These are phyloP conservation scores for Cryptoblepharus egeriae DNA, from an alignment of 2,797 vertebrate genomes.

Conservation along the genomic window DNA sequence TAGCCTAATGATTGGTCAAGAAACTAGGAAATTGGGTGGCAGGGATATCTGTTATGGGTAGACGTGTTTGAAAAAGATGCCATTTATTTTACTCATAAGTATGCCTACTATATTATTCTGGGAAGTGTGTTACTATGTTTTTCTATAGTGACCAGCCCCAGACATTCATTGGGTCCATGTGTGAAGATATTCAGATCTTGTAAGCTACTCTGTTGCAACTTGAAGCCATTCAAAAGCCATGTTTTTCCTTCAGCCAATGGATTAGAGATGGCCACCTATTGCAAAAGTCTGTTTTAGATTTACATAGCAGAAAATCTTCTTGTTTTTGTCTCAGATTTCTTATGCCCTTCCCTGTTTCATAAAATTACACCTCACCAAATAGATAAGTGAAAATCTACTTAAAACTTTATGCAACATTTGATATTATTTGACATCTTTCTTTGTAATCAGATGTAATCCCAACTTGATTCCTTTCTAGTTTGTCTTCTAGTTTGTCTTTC, in stretches of 20 bases:
- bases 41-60: too few species aligned
- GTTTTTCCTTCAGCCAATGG: not conserved
- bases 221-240: not conserved
- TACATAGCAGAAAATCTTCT: not conserved
- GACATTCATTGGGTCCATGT: not conserved
- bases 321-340: not conserved
- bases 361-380: not conserved
- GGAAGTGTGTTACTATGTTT: not conserved
- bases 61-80: too few species aligned
- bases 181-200: not conserved
- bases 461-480: slow-evolving; percentile 9
- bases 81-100: too few species aligned
- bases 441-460: not conserved
- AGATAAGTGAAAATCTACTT: not conserved
- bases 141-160: not conserved
- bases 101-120: too few species aligned
- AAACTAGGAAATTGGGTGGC: too few species aligned
- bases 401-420: not conserved
- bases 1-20: too few species aligned
- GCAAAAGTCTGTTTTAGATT: not conserved
- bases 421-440: not conserved
- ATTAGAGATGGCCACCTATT: not conserved
- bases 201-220: not conserved
- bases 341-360: not conserved
- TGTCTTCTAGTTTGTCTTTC: not conserved